These are phyloP conservation scores for Lophura nycthemera DNA, from an alignment of 2,113 vertebrate genomes.

Conservation along the genomic window DNA sequence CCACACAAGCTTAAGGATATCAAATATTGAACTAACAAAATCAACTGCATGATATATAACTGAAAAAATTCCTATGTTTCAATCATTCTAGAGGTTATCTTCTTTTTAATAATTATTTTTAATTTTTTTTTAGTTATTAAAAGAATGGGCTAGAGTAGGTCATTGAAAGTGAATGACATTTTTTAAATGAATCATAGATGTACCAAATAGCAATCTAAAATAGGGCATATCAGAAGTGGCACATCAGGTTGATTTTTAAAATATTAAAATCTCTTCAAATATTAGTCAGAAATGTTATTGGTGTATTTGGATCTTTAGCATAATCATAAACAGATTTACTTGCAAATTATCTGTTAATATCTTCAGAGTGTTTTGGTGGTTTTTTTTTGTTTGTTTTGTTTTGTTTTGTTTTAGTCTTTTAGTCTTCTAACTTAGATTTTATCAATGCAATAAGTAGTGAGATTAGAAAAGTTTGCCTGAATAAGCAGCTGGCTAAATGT, in stretches of 20 bases:
- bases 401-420: background rate
- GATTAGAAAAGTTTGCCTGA: background rate
- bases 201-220: background rate
- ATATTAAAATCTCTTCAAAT: background rate
- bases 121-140: background rate
- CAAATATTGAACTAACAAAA: background rate
- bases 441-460: background rate
- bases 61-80: background rate
- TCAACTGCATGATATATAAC: background rate
- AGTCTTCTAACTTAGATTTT: background rate
- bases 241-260: background rate
- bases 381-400: too few relatives aligned
- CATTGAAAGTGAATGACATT: background rate
- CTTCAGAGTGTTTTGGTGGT: background rate
- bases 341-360: background rate
- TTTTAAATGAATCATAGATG: background rate
- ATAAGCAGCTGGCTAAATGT: conserved; percentile 1
- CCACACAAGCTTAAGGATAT: background rate
- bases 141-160: background rate
- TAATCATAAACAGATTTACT: background rate
- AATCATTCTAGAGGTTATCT: background rate
- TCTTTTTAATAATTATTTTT: background rate
- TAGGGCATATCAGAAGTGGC: background rate
- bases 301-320: background rate
- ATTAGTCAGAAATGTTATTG: background rate